Evolutionary conservation across 2,888 invertebrate species (phyloP).

Genomic region (Lycia hirtaria): DNA sequence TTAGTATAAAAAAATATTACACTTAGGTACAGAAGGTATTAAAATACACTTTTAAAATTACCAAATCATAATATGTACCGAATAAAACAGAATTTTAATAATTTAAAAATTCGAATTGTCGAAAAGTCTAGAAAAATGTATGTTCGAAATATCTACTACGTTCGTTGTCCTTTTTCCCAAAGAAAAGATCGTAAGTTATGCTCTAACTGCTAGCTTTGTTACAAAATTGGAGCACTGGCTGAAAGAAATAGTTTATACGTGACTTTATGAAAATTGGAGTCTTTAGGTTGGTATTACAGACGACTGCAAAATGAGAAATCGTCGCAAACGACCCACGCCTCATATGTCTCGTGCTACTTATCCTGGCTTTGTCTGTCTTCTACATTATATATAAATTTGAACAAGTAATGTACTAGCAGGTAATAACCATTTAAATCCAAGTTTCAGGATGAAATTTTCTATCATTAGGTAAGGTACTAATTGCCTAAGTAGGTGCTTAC

Average conservation of each 20-base stretch:
- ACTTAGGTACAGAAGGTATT: too few relatives aligned
- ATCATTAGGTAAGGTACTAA: not conserved
- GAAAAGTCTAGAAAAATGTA: slow-evolving; percentile 14
- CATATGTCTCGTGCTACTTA: not conserved
- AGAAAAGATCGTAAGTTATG: slow-evolving; percentile 25
- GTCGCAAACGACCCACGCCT: slow-evolving; percentile 7
- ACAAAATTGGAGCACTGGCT: slow-evolving; percentile 19
- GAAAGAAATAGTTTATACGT: slow-evolving; percentile 30
- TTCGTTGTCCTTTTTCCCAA: slow-evolving; percentile 18
- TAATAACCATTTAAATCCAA: not conserved
- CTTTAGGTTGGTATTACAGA: slow-evolving; percentile 4
- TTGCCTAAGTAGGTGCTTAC: not conserved
- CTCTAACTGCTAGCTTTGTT: slow-evolving; percentile 27
- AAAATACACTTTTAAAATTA: too few relatives aligned
- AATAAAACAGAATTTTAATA: not conserved
- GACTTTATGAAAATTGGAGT: slow-evolving; percentile 24
- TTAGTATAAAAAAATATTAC: too few relatives aligned
- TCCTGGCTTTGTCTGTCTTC: not conserved
- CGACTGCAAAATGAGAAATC: slow-evolving; percentile 17
- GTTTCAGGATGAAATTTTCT: not conserved
- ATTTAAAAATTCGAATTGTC: not conserved
- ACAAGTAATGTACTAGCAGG: not conserved
- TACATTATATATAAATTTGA: not conserved
- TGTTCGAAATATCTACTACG: slow-evolving; percentile 21
- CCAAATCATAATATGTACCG: not conserved